Conservation (phyloP, 2,797 vertebrate genomes). For the Spheniscus humboldti region DNA sequence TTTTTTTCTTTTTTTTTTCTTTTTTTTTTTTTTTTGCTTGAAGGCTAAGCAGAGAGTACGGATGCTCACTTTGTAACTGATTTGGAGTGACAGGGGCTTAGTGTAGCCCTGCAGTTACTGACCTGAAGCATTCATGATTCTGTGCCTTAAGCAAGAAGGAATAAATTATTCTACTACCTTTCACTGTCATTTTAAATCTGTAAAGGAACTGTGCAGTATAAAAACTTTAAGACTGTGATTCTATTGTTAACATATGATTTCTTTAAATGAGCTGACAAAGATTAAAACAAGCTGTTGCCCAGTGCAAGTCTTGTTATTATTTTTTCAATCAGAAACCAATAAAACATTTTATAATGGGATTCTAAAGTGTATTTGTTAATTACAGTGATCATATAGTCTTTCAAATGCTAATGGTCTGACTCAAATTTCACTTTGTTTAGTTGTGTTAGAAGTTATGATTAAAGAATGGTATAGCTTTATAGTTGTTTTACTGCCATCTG, state of each 20-base stretch:
- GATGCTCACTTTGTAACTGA: slow-evolving; percentile 62
- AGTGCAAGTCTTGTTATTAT: slow-evolving; percentile 45
- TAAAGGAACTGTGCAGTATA: slow-evolving; percentile 61
- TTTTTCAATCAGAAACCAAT: slow-evolving; percentile 67
- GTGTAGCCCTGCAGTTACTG: slow-evolving; percentile 64
- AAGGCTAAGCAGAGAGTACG: background rate
- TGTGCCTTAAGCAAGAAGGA: slow-evolving; percentile 68
- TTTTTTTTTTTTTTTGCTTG: background rate
- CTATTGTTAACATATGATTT: slow-evolving; percentile 74
- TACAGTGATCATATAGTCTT: slow-evolving; percentile 84
- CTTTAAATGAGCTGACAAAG: slow-evolving; percentile 63
- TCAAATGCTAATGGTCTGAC: slow-evolving; percentile 87
- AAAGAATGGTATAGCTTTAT: slow-evolving; percentile 91
- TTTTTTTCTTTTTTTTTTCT: background rate
- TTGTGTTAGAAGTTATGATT: slow-evolving; percentile 90
- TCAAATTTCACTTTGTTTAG: slow-evolving; percentile 93
- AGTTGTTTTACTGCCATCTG: slow-evolving; percentile 95
- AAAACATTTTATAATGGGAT: slow-evolving; percentile 62
- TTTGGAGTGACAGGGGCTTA: slow-evolving; percentile 70
- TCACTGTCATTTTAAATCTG: slow-evolving; percentile 75
- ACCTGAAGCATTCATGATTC: slow-evolving; percentile 65
- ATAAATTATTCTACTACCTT: slow-evolving; percentile 73
- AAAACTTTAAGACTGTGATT: slow-evolving; percentile 66
- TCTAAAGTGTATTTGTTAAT: slow-evolving; percentile 78
- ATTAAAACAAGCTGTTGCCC: slow-evolving; percentile 55